phyloP scores from a whole-genome alignment of 92 coral and sea anemone genomes.

The Umimayanthus chanpuru region DNA sequence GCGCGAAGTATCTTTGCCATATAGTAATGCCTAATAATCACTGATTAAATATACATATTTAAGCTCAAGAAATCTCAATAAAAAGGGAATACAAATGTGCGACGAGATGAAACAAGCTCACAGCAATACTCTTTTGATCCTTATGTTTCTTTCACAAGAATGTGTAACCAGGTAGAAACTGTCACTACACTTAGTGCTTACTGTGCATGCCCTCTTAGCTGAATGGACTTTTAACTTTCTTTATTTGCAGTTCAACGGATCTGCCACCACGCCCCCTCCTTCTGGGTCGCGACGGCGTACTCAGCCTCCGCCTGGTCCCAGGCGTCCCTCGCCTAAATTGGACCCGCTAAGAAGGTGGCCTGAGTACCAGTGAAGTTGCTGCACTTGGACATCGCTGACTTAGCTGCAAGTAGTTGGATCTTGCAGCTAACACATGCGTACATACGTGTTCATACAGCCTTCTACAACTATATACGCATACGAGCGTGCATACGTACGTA shows the following conservation, averaged over 20 bases:
- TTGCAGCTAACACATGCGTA: background rate
- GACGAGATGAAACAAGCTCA: background rate
- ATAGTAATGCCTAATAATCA: background rate
- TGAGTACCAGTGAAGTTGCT: slow-evolving; percentile 37
- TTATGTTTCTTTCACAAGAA: too few species aligned
- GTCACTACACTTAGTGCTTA: background rate
- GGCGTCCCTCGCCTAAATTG: slow-evolving; percentile 42
- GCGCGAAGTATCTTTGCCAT: too few species aligned
- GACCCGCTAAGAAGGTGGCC: slow-evolving; percentile 46
- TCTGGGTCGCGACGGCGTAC: slow-evolving; percentile 32
- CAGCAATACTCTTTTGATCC: background rate
- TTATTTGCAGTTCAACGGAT: slow-evolving; percentile 33
- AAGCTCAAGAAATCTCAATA: background rate
- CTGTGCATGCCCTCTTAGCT: background rate
- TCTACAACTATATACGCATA: background rate
- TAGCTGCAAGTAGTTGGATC: background rate
- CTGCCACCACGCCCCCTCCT: slow-evolving; percentile 24
- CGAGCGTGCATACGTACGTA: background rate
- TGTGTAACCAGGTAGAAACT: background rate
- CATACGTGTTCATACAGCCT: background rate
- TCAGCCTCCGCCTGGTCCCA: slow-evolving; percentile 37
- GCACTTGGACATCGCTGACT: background rate
- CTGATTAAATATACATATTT: background rate
- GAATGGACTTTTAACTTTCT: background rate
- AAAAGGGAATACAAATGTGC: background rate